Conservation (phyloP, 2,797 vertebrate genomes). For the Zonotrichia albicollis region DNA sequence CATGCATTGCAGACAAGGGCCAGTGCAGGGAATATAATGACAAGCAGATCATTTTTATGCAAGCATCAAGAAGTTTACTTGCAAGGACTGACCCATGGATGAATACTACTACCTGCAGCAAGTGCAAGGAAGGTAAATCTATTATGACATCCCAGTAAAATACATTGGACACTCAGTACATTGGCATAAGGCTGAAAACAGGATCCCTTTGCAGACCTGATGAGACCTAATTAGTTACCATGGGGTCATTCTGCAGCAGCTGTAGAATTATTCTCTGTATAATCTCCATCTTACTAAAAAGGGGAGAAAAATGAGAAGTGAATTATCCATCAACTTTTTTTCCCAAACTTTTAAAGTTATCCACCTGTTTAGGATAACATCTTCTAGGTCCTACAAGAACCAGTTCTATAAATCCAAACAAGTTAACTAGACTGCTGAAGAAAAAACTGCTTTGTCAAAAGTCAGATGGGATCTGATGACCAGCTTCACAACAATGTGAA, state of each 20-base stretch:
- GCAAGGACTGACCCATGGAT: background rate
- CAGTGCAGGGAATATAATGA: background rate
- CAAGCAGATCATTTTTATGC: background rate
- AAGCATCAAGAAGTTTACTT: background rate
- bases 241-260: background rate
- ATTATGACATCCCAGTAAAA: background rate
- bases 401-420: background rate
- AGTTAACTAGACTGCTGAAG: background rate
- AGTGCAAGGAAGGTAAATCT: background rate
- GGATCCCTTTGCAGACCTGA: background rate
- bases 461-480: background rate
- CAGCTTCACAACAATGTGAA: background rate
- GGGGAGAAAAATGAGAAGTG: background rate
- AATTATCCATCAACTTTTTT: background rate
- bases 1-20: background rate
- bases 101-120: background rate
- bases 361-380: background rate
- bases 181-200: background rate
- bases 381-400: background rate
- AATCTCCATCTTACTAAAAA: background rate
- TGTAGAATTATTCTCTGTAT: background rate
- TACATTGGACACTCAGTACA: accelerated
- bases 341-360: background rate
- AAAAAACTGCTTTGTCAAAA: background rate
- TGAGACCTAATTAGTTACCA: background rate